Evolutionary conservation across 1,140 invertebrate genomes (phyloP).

Genomic region (Ladona fulva): DNA sequence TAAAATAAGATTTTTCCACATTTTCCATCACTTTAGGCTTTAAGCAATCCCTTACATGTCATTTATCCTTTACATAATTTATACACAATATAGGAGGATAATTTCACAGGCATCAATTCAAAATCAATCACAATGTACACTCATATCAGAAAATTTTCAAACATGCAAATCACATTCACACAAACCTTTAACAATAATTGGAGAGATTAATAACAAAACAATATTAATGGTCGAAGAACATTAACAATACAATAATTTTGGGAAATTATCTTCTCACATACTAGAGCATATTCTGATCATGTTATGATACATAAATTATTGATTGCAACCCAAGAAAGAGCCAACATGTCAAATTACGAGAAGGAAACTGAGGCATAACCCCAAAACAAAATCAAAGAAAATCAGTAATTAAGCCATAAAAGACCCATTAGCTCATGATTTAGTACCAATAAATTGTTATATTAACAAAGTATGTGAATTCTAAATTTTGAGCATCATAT

Average conservation of each 20-base stretch:
- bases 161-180: neutral
- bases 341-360: neutral
- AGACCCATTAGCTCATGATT: neutral
- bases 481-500: neutral
- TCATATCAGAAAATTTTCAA: neutral
- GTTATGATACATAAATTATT: neutral
- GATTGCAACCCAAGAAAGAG: neutral
- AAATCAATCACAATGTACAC: neutral
- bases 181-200: neutral
- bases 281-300: neutral
- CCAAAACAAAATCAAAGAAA: neutral
- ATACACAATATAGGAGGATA: neutral
- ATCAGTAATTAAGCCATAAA: neutral
- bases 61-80: slow-evolving; percentile 1
- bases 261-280: neutral
- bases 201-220: neutral
- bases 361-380: neutral
- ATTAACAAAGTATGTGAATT: neutral
- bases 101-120: neutral
- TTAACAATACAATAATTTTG: neutral
- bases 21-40: neutral
- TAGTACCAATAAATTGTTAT: neutral
- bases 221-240: neutral
- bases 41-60: neutral
- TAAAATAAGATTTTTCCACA: neutral